Conservation (phyloP, 2,888 invertebrate species). For the Steromphala cineraria region DNA sequence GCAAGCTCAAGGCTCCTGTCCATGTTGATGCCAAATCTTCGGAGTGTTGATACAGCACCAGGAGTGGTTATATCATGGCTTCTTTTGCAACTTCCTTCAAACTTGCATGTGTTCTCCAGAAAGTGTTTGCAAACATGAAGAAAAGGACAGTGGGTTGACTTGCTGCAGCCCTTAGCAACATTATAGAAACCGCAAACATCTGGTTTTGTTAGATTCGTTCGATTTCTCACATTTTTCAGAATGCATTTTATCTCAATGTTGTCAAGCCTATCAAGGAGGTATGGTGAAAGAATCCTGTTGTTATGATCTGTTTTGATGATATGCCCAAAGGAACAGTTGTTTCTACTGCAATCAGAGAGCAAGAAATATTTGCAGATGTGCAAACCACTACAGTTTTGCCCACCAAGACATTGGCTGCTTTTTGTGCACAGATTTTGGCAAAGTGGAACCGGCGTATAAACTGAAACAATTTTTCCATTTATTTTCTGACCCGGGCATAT, state of each 20-base stretch:
- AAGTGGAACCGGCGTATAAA: background rate
- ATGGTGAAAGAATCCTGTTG: background rate
- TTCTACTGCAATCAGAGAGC: background rate
- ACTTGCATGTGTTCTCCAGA: constrained; percentile 42
- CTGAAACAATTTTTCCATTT: too few relatives aligned
- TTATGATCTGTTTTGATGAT: background rate
- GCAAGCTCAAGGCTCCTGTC: background rate
- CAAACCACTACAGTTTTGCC: background rate
- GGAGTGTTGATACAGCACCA: constrained; percentile 25
- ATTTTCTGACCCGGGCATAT: too few relatives aligned
- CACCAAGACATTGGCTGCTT: background rate
- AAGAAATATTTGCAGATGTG: constrained; percentile 18
- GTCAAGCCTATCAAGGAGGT: background rate
- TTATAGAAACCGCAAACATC: constrained; percentile 52
- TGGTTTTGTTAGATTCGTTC: constrained; percentile 32
- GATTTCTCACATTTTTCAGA: background rate
- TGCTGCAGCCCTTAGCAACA: constrained; percentile 42
- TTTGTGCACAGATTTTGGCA: background rate
- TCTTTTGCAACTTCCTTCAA: constrained; percentile 46
- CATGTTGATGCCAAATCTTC: background rate
- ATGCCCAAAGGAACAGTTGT: background rate
- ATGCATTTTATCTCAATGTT: background rate
- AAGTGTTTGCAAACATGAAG: constrained; percentile 52
- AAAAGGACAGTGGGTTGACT: constrained; percentile 41
- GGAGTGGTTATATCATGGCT: constrained; percentile 43